Conservation (phyloP, 1,140 invertebrate species). For the Augochlora pura region DNA sequence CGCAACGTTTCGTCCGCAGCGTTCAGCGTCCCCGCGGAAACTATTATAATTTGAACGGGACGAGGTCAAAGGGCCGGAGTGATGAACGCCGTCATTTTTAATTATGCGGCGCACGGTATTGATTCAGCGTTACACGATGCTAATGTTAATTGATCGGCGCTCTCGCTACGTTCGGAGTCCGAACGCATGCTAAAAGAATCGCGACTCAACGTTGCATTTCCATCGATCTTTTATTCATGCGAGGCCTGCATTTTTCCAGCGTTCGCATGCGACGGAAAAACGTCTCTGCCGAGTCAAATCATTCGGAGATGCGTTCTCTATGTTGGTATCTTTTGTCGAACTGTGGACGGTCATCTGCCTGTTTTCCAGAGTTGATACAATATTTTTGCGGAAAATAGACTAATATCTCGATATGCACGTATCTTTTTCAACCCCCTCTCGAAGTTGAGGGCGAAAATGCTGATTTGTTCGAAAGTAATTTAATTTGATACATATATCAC, state of each 20-base stretch:
- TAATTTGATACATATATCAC: too few relatives aligned
- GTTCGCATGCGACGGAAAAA: background rate
- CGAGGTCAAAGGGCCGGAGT: background rate
- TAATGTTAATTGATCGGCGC: slow-evolving; percentile 20
- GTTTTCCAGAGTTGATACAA: too few relatives aligned
- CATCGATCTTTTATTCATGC: slow-evolving; percentile 57
- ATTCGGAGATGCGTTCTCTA: slow-evolving; percentile 16
- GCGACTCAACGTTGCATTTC: slow-evolving; percentile 22
- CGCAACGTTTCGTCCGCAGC: background rate
- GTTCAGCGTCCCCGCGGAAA: background rate
- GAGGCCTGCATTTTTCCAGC: slow-evolving; percentile 24
- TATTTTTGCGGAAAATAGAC: too few relatives aligned
- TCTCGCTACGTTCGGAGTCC: background rate
- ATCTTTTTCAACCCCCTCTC: too few relatives aligned
- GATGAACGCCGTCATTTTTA: background rate
- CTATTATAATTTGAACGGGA: background rate
- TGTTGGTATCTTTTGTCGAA: too few relatives aligned
- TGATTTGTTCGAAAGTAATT: too few relatives aligned
- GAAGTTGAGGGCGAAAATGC: too few relatives aligned
- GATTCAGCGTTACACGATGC: background rate
- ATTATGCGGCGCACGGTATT: background rate
- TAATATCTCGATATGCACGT: too few relatives aligned
- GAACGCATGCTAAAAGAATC: background rate
- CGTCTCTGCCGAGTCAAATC: slow-evolving; percentile 21
- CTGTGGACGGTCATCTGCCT: too few relatives aligned